Evolutionary conservation across 92 coral and sea anemone genomes (phyloP).

Genomic region (Pocillopora meandrina): DNA sequence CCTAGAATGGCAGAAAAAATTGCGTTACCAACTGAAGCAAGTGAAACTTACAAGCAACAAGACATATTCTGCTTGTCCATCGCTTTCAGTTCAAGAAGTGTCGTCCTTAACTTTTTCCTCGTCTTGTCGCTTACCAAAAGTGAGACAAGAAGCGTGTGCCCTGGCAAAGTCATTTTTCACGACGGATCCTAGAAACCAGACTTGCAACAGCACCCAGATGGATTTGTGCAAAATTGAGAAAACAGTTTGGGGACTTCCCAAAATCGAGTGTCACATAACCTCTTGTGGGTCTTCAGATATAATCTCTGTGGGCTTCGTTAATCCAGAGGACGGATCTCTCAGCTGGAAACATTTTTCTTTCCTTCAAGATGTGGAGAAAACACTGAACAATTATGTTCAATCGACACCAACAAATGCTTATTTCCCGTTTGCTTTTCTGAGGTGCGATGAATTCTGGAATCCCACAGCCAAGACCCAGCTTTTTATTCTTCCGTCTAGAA

Average conservation of each 20-base stretch:
- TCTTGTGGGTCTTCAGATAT: slow-evolving; percentile 44
- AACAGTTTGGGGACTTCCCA: background rate
- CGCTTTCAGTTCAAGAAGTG: slow-evolving; percentile 17
- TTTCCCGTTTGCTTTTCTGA: slow-evolving; percentile 39
- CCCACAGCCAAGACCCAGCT: slow-evolving; percentile 45
- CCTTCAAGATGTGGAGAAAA: slow-evolving; percentile 40
- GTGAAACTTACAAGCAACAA: background rate
- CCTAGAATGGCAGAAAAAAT: slow-evolving; percentile 8
- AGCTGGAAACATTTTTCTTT: slow-evolving; percentile 44
- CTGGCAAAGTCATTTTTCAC: slow-evolving; percentile 28
- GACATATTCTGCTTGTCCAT: slow-evolving; percentile 24
- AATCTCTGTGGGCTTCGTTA: slow-evolving; percentile 43
- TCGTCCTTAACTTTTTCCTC: slow-evolving; percentile 1
- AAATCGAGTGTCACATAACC: slow-evolving; percentile 47
- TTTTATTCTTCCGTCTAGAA: slow-evolving; percentile 39
- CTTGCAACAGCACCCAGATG: slow-evolving; percentile 31
- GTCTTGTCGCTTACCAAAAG: slow-evolving; percentile 34
- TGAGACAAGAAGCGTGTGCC: slow-evolving; percentile 34
- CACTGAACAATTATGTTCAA: slow-evolving; percentile 25
- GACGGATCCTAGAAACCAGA: background rate
- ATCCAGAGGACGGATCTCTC: slow-evolving; percentile 42
- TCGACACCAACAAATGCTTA: slow-evolving; percentile 6
- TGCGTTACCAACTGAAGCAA: slow-evolving; percentile 15
- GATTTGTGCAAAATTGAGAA: slow-evolving; percentile 37
- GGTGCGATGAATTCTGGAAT: slow-evolving; percentile 49